These are phyloP conservation scores for Yponomeuta cagnagella DNA, from an alignment of 2,888 invertebrate genomes.

Conservation along the genomic window DNA sequence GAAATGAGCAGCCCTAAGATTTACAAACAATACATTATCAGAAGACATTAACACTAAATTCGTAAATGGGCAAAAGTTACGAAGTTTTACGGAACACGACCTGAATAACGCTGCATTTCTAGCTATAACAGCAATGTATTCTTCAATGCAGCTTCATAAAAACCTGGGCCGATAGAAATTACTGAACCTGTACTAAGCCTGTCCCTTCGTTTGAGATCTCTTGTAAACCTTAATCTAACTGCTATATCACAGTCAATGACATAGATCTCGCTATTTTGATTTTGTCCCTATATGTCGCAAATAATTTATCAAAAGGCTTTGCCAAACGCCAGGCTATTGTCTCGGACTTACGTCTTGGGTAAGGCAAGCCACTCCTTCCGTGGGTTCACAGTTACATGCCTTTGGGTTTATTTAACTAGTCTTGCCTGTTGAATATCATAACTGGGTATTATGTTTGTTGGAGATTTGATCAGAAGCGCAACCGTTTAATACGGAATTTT, in stretches of 20 bases:
- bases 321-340: neutral
- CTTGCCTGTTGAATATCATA: constrained; percentile 1
- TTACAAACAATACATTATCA: no score
- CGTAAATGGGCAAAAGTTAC: no score
- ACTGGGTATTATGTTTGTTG: neutral
- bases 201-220: no score
- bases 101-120: no score
- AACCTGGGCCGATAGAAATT: neutral
- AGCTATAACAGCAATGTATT: no score
- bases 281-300: constrained; percentile 53
- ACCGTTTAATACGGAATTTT: no score
- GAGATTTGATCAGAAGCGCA: no score
- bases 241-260: neutral
- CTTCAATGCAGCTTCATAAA: neutral
- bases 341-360: constrained; percentile 11
- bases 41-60: no score
- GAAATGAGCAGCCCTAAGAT: no score
- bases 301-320: constrained; percentile 33
- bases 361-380: constrained; percentile 11
- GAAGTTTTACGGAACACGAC: no score
- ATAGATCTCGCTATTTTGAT: constrained; percentile 30
- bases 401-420: neutral
- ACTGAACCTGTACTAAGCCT: no score
- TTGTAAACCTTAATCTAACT: no score
- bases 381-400: constrained; percentile 11